Conservation (phyloP, 2,113 vertebrate species). For the Pterophyllum scalare region DNA sequence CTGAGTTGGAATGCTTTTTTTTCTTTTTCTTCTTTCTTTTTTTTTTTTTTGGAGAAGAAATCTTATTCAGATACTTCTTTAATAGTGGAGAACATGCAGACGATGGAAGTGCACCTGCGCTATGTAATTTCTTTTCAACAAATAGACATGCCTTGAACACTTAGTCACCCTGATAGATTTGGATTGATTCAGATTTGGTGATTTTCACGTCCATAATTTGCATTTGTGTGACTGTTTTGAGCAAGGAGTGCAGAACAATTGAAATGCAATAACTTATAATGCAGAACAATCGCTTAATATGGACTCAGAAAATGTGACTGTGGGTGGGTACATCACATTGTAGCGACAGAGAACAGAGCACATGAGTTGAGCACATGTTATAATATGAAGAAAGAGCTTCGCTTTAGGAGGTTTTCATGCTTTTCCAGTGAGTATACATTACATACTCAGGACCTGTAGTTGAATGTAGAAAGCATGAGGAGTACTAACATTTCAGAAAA, state of each 20-base stretch:
- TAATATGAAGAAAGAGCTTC: background rate
- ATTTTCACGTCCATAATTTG: background rate
- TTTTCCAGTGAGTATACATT: conserved; percentile 16
- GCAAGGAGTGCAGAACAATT: background rate
- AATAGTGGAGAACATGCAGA: background rate
- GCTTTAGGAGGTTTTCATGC: background rate
- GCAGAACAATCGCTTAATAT: background rate
- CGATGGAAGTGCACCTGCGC: conserved; percentile 4
- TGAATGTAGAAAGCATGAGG: background rate
- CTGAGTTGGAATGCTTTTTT: background rate
- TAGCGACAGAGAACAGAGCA: background rate
- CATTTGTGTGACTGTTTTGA: background rate
- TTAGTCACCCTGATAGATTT: background rate
- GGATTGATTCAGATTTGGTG: background rate
- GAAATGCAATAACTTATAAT: background rate
- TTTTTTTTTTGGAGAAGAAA: background rate
- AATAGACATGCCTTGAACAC: background rate
- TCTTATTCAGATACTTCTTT: background rate
- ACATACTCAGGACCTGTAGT: background rate
- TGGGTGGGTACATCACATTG: background rate
- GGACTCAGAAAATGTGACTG: background rate
- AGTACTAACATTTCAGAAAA: background rate
- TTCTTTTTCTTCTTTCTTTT: background rate
- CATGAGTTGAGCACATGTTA: background rate
- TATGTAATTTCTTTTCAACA: background rate